Conservation (phyloP, 2,113 vertebrate genomes). For the Caretta caretta region DNA sequence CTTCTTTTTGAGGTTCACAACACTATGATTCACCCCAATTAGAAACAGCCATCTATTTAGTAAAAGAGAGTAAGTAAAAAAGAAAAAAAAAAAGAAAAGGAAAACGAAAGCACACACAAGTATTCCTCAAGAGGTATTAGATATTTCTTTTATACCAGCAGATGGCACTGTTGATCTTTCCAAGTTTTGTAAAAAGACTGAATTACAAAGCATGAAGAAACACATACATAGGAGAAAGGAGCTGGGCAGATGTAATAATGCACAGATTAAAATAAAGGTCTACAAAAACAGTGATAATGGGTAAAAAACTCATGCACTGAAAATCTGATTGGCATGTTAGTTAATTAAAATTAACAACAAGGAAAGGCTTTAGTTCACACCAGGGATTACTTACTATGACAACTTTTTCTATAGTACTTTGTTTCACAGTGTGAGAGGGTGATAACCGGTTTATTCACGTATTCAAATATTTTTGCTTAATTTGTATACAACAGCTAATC, state of each 20-base stretch:
- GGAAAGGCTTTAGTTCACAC: slow-evolving; percentile 69
- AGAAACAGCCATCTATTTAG: neutral
- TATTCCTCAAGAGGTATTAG: neutral
- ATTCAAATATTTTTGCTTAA: slow-evolving; percentile 67
- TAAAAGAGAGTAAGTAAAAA: neutral
- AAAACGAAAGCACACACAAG: neutral
- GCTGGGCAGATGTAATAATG: slow-evolving; percentile 64
- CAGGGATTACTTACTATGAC: slow-evolving; percentile 64
- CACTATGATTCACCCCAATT: neutral
- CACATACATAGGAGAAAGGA: neutral
- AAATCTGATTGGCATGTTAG: slow-evolving; percentile 73
- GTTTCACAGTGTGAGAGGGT: slow-evolving; percentile 45
- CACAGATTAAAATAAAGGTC: slow-evolving; percentile 76
- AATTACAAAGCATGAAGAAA: slow-evolving; percentile 12
- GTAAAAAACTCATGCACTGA: slow-evolving; percentile 31
- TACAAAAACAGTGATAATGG: slow-evolving; percentile 71
- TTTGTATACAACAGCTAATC: slow-evolving; percentile 38
- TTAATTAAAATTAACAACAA: slow-evolving; percentile 79
- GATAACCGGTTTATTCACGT: slow-evolving; percentile 67
- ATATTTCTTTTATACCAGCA: slow-evolving; percentile 63
- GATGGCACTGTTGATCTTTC: slow-evolving; percentile 82
- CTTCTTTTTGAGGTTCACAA: neutral
- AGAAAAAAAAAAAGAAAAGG: neutral
- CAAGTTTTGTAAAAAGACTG: slow-evolving; percentile 8
- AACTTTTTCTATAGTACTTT: slow-evolving; percentile 73